Base-by-base conservation (phyloP, 2,888 invertebrate genomes). In the Enoplolaimus lenunculus region DNA sequence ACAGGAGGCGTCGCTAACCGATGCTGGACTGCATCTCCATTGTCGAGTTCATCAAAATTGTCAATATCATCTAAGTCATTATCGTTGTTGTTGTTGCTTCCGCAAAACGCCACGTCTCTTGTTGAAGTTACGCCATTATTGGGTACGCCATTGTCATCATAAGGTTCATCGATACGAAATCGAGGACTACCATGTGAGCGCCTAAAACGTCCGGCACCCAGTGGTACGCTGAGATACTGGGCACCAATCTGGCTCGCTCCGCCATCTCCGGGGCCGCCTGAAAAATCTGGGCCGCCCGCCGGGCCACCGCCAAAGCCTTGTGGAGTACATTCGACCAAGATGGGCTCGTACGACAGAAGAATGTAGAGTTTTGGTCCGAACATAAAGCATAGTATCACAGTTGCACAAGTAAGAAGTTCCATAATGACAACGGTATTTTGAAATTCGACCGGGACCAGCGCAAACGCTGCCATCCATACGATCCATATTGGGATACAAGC, bases 331-430 rank as follows among this genome's bases (percentile, higher is more conserved):
- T 79, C 78, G 31, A 79, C 77, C 26, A 79, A 74, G 16, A 79
- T 76, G 30, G 79, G 78, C 72, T 79, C 79, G 72, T 79, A 79
- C 59, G 76, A 76, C 21, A 79, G 74, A 31, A 79, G 75, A 70
- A 79, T 79, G 75, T 79, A 79, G 68, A 79, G 75, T 60, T 79
- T 79, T 2, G 79, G 78, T 2, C 79, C 79, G 73, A 79, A 79
- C 68, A 79, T 74, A 73, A 79, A 77, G 34, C 75, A 76, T 34
- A 79, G 75, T 33, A 79, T 75, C 28, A 77, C 74, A 16, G 77
- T 75, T 30, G 75, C 78, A 71, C 75, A 77, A 7, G 75, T 64
- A 45, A 79, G 60, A 69, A 78, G 72, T 71, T 78, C 77, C 34
- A 75, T 65, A 13, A 77, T 75, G 34, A 77, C 71, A 28, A 77